Evolutionary conservation across 2,888 invertebrate genomes (phyloP).

Genomic region (Phyto melanocephala): DNA sequence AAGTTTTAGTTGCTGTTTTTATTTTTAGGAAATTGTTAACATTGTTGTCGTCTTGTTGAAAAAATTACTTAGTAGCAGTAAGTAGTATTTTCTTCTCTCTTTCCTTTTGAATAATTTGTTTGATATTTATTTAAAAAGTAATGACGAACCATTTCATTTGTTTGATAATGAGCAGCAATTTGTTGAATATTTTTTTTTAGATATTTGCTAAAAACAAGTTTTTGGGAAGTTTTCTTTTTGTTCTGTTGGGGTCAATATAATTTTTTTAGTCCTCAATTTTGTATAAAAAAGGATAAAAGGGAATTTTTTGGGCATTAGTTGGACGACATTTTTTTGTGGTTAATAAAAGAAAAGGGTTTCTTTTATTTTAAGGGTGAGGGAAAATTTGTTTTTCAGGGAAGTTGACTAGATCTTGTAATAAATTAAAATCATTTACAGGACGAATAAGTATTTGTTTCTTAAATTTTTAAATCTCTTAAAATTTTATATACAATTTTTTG

Average conservation of each 20-base stretch:
- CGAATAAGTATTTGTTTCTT: too few species aligned
- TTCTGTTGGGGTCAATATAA: neutral
- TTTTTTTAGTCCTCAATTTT: neutral
- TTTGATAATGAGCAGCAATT: conserved; percentile 25
- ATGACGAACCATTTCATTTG: neutral
- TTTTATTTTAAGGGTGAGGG: neutral
- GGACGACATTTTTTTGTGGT: neutral
- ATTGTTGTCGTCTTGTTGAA: conserved; percentile 48
- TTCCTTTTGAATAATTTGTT: neutral
- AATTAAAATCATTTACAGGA: too few species aligned
- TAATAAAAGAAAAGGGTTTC: neutral
- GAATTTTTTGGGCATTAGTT: neutral
- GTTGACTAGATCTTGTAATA: too few species aligned
- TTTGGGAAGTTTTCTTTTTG: neutral
- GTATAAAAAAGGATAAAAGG: neutral
- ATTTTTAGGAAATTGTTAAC: conserved; percentile 46
- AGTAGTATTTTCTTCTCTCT: neutral
- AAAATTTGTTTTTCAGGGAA: neutral
- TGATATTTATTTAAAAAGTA: conserved; percentile 16
- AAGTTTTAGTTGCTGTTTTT: neutral
- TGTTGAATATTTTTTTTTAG: neutral
- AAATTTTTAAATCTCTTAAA: too few species aligned
- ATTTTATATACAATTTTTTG: too few species aligned
- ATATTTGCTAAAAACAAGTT: neutral
- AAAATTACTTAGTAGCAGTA: conserved; percentile 9